Base-by-base conservation (phyloP, 2,113 vertebrate genomes). In the Zosterops lateralis region DNA sequence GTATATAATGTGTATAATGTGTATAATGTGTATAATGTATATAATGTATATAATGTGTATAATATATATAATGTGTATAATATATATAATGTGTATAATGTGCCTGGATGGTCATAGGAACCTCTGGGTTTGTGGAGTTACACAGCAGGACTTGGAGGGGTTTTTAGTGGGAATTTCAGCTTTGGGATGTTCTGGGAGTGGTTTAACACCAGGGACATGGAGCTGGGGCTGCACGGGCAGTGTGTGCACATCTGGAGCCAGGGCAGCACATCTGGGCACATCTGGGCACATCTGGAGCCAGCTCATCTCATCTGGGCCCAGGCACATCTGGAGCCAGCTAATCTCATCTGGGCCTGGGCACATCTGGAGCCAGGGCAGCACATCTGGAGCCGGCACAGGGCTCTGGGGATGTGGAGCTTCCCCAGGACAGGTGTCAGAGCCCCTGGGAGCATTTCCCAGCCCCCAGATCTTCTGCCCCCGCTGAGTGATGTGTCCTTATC, bases 51-150 rank as follows among this genome's bases (percentile, higher is more conserved):
- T 11, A 32, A 32, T 31, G 1, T 7, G 1, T 4, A 1, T 3
- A 20, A 17, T 3, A 22, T 4, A 10, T 56, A 20, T 32, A 5
- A 51, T 51, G 50, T 15, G 8, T 84, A 5, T 4, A 31, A 54
- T 4, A 1, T 6, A 9, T 10, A 10, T 38, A 38, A 38, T 38
- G 36, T 38, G 1, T 3, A 1, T 2, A 20, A 17, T 4, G 31
- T 60, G 34, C 16, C 54, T 3, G 19, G 1, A 0, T 0, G 31
- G 75, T 0, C 6, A 4, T 1, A 14, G 65, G 25, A 17, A 10
- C 9, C 2, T 0, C 4, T 3, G 64, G 9, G 11, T 15, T 9
- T 0, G n/a, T 12, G 17, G 1, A 10, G 47, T 8, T 18, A 1
- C 12, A 25, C 20, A 34, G 74, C 57, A 18, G 34, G 5, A 3